Percentiles rank a stretch among this genome's conserved stretches.
These are phyloP conservation scores for Balaeniceps rex DNA, from an alignment of 2,113 vertebrate genomes.

Conservation along the genomic window DNA sequence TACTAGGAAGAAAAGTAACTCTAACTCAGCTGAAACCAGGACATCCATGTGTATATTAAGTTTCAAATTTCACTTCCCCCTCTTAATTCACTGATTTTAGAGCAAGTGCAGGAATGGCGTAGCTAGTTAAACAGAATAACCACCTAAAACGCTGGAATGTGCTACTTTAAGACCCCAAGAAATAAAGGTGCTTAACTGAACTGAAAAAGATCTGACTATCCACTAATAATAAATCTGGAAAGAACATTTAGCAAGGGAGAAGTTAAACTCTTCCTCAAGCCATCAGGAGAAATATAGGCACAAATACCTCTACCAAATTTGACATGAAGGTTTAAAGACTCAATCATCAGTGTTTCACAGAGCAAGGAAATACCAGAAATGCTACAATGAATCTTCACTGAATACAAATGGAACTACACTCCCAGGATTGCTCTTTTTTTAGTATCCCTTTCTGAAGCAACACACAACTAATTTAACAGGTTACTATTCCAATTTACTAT, in stretches of 20 bases:
- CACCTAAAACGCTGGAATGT: not conserved
- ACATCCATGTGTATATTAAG: no score
- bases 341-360: not conserved
- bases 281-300: not conserved
- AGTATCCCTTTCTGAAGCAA: not conserved
- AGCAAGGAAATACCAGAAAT: not conserved
- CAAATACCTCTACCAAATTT: not conserved
- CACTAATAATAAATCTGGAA: not conserved
- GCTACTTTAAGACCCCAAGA: not conserved
- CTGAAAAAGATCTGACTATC: not conserved
- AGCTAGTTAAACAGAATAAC: not conserved
- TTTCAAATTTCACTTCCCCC: not conserved
- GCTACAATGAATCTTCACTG: not conserved
- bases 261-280: not conserved
- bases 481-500: not conserved
- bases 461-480: not conserved
- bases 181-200: not conserved
- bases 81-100: not conserved
- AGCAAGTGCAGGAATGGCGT: not conserved
- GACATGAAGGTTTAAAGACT: not conserved
- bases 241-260: not conserved
- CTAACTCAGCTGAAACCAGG: no score
- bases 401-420: not conserved
- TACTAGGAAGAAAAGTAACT: no score
- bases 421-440: not conserved